These are phyloP conservation scores for Apis cerana DNA, from an alignment of 1,140 invertebrate genomes.

Conservation along the genomic window DNA sequence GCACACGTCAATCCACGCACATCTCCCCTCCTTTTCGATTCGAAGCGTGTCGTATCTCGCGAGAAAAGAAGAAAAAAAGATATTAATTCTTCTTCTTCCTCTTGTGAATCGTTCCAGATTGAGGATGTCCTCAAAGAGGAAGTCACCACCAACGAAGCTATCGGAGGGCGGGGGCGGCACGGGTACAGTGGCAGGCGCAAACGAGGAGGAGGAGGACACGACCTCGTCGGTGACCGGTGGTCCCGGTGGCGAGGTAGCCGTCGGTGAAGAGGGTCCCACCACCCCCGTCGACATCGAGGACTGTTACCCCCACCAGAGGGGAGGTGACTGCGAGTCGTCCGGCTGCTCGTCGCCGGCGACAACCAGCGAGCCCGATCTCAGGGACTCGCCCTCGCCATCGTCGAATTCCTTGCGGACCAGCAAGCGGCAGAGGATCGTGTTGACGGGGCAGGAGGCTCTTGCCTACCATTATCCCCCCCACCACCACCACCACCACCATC, in stretches of 20 bases:
- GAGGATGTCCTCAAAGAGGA: slow-evolving; percentile 96
- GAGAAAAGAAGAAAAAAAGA: too few relatives aligned
- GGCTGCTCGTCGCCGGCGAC: slow-evolving; percentile 78
- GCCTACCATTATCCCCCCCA: slow-evolving; percentile 45
- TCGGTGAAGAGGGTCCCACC: slow-evolving; percentile 67
- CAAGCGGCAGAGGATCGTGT: slow-evolving; percentile 73
- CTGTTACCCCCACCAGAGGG: slow-evolving; percentile 70
- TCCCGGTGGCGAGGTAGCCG: slow-evolving; percentile 59
- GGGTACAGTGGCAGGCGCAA: slow-evolving; percentile 82
- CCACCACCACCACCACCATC: slow-evolving; percentile 69
- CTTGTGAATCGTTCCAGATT: slow-evolving; percentile 83
- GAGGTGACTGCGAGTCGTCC: slow-evolving; percentile 72
- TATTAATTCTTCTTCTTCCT: slow-evolving; percentile 22
- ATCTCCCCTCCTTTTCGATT: too few relatives aligned
- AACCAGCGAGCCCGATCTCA: slow-evolving; percentile 75
- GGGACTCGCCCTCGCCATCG: slow-evolving; percentile 76
- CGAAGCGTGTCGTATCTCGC: too few relatives aligned
- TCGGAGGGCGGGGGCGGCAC: slow-evolving; percentile 87
- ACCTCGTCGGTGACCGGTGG: slow-evolving; percentile 79
- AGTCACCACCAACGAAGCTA: slow-evolving; percentile 94
- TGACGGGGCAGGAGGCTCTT: slow-evolving; percentile 67
- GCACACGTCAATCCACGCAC: too few relatives aligned
- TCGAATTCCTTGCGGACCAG: slow-evolving; percentile 70
- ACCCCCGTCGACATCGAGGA: slow-evolving; percentile 71
- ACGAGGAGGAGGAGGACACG: slow-evolving; percentile 83